phyloP scores from a whole-genome alignment of 30 jellyfish, hydroid and myxozoan genomes.

The Turritopsis rubra region DNA sequence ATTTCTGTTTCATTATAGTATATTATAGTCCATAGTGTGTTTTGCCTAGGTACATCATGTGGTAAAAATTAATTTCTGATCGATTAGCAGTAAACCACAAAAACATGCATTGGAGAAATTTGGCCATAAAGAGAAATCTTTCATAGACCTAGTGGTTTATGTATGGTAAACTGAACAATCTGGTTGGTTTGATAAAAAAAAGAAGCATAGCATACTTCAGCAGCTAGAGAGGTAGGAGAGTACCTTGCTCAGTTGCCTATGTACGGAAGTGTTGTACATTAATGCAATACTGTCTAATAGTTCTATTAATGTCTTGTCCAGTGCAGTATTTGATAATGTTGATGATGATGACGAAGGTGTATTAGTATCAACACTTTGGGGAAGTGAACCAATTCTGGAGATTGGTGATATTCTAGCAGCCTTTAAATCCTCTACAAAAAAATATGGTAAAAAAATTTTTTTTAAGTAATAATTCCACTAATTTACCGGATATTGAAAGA shows the following conservation, averaged over 20 bases:
- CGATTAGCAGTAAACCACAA: too few species aligned
- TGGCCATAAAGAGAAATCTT: too few species aligned
- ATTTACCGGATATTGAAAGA: too few species aligned
- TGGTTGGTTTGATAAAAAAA: not conserved
- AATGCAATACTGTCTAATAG: constrained; percentile 63
- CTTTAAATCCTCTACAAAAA: constrained; percentile 63
- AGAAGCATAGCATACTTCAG: not conserved
- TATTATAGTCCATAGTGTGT: too few species aligned
- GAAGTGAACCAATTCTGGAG: constrained; percentile 24
- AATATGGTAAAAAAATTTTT: not conserved
- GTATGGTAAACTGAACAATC: too few species aligned
- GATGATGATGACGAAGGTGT: constrained; percentile 22
- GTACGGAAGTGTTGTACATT: constrained; percentile 88
- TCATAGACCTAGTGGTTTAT: too few species aligned
- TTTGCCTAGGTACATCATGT: too few species aligned
- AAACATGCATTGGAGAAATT: too few species aligned
- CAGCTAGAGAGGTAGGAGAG: not conserved
- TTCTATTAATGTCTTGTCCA: constrained; percentile 77
- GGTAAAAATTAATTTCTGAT: too few species aligned
- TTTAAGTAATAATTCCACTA: too few species aligned
- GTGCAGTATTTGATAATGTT: constrained; percentile 19
- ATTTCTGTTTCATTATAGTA: too few species aligned
- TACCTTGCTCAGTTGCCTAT: constrained; percentile 85
- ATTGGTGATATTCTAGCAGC: constrained; percentile 69
- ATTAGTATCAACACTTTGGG: not conserved